These are phyloP conservation scores for Pyralis farinalis DNA, from an alignment of 2,888 invertebrate genomes.

Conservation along the genomic window DNA sequence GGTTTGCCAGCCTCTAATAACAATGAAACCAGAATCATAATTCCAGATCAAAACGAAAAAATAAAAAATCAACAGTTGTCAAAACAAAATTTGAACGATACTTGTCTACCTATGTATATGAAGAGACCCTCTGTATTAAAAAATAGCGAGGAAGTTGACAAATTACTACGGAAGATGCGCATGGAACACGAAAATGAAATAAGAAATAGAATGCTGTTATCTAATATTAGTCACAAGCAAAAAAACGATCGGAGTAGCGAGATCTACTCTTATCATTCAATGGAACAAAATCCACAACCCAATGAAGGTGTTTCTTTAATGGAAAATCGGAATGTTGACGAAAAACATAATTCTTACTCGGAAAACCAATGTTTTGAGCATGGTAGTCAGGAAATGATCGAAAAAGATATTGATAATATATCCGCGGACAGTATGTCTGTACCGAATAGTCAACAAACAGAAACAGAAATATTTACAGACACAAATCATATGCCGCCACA, in stretches of 20 bases:
- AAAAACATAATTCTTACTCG: no score
- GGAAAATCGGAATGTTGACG: no score
- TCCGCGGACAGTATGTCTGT: no score
- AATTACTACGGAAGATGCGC: background rate
- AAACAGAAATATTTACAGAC: background rate
- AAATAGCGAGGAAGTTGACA: background rate
- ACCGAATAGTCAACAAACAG: no score
- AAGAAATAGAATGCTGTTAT: background rate
- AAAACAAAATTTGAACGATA: background rate
- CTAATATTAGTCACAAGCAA: no score
- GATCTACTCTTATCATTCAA: no score
- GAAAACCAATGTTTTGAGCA: no score
- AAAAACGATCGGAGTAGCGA: no score
- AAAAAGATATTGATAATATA: no score
- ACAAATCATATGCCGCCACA: background rate
- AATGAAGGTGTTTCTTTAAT: no score
- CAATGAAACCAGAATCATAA: background rate
- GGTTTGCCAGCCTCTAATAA: background rate
- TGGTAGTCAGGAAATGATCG: background rate
- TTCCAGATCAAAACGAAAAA: background rate
- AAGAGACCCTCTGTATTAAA: background rate
- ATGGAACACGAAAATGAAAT: background rate
- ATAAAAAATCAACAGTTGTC: background rate
- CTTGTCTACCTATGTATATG: background rate
- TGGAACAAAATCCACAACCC: no score